A percentile compares a stretch with the other conserved stretches of the same genome.
These are phyloP conservation scores for Sitobion miscanthi DNA, from an alignment of 1,140 invertebrate species.

Conservation along the genomic window DNA sequence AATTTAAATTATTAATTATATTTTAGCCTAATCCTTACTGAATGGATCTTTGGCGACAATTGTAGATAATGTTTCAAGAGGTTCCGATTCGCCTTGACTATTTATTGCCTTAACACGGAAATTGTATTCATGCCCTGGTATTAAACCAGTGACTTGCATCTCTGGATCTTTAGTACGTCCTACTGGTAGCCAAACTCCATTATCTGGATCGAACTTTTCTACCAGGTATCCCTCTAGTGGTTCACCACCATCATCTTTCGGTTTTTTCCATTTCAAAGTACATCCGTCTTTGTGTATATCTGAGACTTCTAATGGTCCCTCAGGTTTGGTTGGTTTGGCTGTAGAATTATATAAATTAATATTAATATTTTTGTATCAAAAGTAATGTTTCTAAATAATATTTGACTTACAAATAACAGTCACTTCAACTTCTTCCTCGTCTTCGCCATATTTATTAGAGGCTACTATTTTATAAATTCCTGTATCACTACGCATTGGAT, in stretches of 20 bases:
- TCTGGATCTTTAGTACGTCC: slow-evolving; percentile 82
- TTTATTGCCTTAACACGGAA: slow-evolving; percentile 98
- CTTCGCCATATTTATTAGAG: slow-evolving; percentile 84
- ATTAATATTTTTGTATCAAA: neutral
- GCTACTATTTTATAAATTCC: slow-evolving; percentile 87
- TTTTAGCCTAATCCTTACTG: slow-evolving; percentile 69
- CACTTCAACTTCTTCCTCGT: slow-evolving; percentile 89
- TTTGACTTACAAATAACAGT: slow-evolving; percentile 81
- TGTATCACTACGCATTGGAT: slow-evolving; percentile 81
- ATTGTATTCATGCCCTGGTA: slow-evolving; percentile 95
- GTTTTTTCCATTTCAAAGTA: slow-evolving; percentile 96
- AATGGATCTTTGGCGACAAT: slow-evolving; percentile 98
- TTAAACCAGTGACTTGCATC: slow-evolving; percentile 85
- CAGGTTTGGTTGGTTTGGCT: slow-evolving; percentile 91
- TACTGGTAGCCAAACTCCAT: slow-evolving; percentile 87
- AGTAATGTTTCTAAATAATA: neutral
- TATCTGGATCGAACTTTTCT: slow-evolving; percentile 93
- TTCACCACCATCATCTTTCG: slow-evolving; percentile 96
- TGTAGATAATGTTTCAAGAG: slow-evolving; percentile 88
- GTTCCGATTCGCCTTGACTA: slow-evolving; percentile 95
- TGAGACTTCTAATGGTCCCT: slow-evolving; percentile 94
- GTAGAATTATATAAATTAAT: slow-evolving; percentile 58
- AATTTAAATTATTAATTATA: slow-evolving; percentile 50
- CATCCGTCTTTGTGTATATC: slow-evolving; percentile 94
- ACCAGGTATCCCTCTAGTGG: slow-evolving; percentile 93